Base-by-base conservation (phyloP, 2,113 vertebrate species). In the Trochalopteron elliotii region DNA sequence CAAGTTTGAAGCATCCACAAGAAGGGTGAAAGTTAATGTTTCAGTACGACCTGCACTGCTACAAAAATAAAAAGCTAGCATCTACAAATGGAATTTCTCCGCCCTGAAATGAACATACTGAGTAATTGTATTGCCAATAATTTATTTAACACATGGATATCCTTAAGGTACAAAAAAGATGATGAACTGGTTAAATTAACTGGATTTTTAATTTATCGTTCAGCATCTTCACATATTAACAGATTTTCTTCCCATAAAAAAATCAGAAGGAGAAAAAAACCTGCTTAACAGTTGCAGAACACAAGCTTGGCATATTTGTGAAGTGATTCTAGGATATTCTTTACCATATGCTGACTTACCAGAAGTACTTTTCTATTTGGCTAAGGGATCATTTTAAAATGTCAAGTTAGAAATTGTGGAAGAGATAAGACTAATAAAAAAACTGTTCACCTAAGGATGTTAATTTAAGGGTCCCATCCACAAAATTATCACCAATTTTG, bases 281-380 rank as follows among this genome's bases (percentile, higher is more conserved):
- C 83, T 95, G 87, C 91, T 83, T 84, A 94, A 81, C 92, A 96
- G 93, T 93, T 95, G 65, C 93, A 95, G 88, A 95, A 90, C 90
- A 97, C 96, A 95, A 91, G 93, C 95, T 65, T 95, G 94, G 94
- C 96, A 96, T 95, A 88, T 95, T 97, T 96, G 86, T 80, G 59
- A 94, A 95, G 96, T 94, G 92, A 96, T 97, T 96, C 92, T 96
- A 95, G 82, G 92, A 94, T 88, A 96, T 93, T 95, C 90, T 91
- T 95, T 97, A 96, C 94, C 95, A 96, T 87, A 96, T 95, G 91
- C 91, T 95, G 93, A 83, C 92, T 97, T 96, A 94, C 94, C 89
- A 94, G 56, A 93, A 94, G 92, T 89, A 80, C 81, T 89, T 83
- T 93, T 94, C 89, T 96, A 76, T 96, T 96, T 96, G 76, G 93